These are phyloP conservation scores for Pyralis farinalis DNA, from an alignment of 2,888 invertebrate genomes.

Conservation along the genomic window DNA sequence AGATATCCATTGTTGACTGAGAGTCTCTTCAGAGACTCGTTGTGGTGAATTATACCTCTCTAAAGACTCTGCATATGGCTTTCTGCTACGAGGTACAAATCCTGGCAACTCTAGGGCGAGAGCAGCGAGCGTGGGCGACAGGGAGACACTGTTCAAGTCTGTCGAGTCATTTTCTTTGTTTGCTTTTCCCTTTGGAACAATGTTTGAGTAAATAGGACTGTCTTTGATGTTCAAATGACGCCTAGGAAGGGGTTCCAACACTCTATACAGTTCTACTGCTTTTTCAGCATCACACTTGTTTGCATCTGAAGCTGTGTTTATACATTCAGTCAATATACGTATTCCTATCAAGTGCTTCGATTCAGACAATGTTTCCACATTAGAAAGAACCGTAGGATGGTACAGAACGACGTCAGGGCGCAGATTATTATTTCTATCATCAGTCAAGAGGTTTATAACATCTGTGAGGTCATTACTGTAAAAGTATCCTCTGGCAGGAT, in stretches of 20 bases:
- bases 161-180: constrained; percentile 28
- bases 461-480: constrained; percentile 65
- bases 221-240: constrained; percentile 37
- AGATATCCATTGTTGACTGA: constrained; percentile 80
- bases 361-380: constrained; percentile 44
- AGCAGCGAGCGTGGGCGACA: constrained; percentile 71
- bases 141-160: constrained; percentile 30
- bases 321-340: constrained; percentile 36
- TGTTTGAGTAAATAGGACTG: constrained; percentile 63
- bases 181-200: constrained; percentile 40
- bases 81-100: constrained; percentile 64
- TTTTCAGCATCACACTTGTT: constrained; percentile 74
- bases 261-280: constrained; percentile 51
- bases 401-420: constrained; percentile 64
- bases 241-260: constrained; percentile 54
- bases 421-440: constrained; percentile 45
- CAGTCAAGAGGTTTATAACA: constrained; percentile 54
- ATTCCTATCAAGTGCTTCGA: constrained; percentile 45
- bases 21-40: constrained; percentile 74
- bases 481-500: constrained; percentile 38
- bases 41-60: constrained; percentile 58
- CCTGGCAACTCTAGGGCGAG: constrained; percentile 72
- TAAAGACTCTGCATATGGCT: constrained; percentile 44
- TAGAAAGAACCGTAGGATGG: constrained; percentile 70
- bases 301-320: constrained; percentile 34